Percentiles rank a stretch among this genome's conserved stretches.
These are phyloP conservation scores for Sphaerophoria rueppellii DNA, from an alignment of 2,888 invertebrate genomes.

Conservation along the genomic window DNA sequence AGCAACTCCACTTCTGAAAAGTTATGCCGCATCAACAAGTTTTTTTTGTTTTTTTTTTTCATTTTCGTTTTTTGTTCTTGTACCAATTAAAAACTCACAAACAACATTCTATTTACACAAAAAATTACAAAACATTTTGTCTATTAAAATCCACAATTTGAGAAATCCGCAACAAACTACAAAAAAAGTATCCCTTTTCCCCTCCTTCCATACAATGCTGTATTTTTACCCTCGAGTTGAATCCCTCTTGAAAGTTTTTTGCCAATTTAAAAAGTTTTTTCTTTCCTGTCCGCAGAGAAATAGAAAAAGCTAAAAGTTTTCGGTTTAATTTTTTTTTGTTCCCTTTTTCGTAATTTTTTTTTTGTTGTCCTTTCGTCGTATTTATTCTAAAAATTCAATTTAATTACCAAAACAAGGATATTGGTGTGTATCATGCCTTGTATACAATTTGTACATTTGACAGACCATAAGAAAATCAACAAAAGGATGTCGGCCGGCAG, in stretches of 20 bases:
- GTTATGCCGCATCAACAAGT: slow-evolving; percentile 18
- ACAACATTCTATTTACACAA: slow-evolving; percentile 59
- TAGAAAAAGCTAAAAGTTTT: slow-evolving; percentile 54
- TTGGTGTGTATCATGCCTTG: slow-evolving; percentile 47
- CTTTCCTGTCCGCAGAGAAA: slow-evolving; percentile 33
- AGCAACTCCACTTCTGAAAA: background rate
- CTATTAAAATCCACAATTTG: slow-evolving; percentile 50
- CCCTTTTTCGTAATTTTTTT: background rate
- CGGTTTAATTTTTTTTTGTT: slow-evolving; percentile 50
- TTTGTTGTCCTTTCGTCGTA: slow-evolving; percentile 50
- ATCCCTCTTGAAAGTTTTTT: slow-evolving; percentile 62
- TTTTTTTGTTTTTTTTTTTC: background rate
- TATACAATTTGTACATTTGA: slow-evolving; percentile 46
- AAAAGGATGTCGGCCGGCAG: background rate
- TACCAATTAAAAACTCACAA: slow-evolving; percentile 57
- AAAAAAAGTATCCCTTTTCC: background rate
- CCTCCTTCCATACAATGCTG: background rate
- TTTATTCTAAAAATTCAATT: slow-evolving; percentile 63
- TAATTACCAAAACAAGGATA: slow-evolving; percentile 71
- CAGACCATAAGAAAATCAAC: slow-evolving; percentile 31
- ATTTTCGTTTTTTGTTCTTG: background rate
- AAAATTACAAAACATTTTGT: slow-evolving; percentile 59
- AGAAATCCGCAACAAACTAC: slow-evolving; percentile 42
- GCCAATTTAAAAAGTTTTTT: slow-evolving; percentile 69
- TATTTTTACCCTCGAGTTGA: slow-evolving; percentile 15